phyloP scores from a whole-genome alignment of 2,113 vertebrate species.

The Albula glossodonta region DNA sequence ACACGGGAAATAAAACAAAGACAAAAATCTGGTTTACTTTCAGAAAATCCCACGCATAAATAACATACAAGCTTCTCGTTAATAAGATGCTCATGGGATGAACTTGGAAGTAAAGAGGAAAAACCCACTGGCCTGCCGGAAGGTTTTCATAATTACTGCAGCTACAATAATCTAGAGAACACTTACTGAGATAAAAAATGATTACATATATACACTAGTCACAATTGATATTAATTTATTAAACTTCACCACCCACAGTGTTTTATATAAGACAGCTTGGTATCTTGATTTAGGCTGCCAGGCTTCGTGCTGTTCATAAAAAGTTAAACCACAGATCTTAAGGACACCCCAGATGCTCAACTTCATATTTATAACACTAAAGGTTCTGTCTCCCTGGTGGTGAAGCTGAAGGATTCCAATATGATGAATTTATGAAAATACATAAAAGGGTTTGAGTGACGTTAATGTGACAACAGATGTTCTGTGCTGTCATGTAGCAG shows the following conservation, averaged over 20 bases:
- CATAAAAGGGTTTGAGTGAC: no score
- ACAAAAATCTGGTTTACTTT: background rate
- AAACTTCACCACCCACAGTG: background rate
- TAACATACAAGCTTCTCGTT: background rate
- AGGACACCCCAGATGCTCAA: background rate
- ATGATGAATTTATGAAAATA: no score
- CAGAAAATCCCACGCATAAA: background rate
- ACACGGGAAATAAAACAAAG: slow-evolving; percentile 9
- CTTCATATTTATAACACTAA: no score
- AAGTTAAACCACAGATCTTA: background rate
- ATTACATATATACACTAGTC: background rate
- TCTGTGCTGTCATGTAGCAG: no score
- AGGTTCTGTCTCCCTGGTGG: no score
- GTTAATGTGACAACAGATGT: no score
- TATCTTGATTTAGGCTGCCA: background rate
- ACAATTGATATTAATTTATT: background rate
- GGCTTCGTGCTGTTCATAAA: background rate
- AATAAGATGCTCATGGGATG: no score
- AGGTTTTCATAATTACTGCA: background rate
- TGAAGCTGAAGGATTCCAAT: no score
- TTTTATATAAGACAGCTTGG: background rate
- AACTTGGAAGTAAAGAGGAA: background rate
- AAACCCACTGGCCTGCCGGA: background rate
- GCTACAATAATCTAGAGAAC: background rate
- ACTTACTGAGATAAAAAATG: background rate